Base-by-base conservation (phyloP, 2,888 invertebrate species). In the Ditula angustiorana region DNA sequence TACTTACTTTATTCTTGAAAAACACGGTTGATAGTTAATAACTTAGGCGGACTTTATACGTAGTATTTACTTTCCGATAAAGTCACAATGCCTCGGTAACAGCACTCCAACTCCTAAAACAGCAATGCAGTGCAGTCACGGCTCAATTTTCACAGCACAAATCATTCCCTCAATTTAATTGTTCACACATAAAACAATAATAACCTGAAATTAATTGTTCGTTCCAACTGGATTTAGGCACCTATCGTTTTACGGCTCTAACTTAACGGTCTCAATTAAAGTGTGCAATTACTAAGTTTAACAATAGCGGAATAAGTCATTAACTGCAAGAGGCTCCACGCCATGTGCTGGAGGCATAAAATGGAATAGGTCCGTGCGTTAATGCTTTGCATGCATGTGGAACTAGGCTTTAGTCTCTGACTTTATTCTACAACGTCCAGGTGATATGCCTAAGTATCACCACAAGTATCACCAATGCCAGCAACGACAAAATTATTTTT, bases 201-300 rank as follows among this genome's bases (percentile, higher is more conserved):
- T 46, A 26, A 41, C 41, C 21, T 19, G 10, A 57, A 58, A 63
- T 63, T 57, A 52, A 63, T 63, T 52, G 24, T 47, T 46, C 52
- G 28, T 59, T 64, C 13, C 35, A 23, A 37, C 55, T 47, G 47
- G 37, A 56, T 62, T 62, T 47, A 59, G 50, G 59, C 58, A 59
- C 35, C 46, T 63, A 53, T 53, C 58, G 59, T 58, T 59, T 62
- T 64, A 64, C 35, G 53, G 57, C 59, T 59, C 37, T 47, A 46
- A 64, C 33, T 58, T 64, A 64, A 64, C 62, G 62, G 56, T 44
- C 49, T 49, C 49, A 60, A 65, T 60, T 60, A 65, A 65, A 65
- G 55, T 49, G 37, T 11, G 55, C 65, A 60, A 60, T 65, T 60
- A 65, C 55, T 64, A 52, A 64, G 59, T 64, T 59, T 47, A 35